Percentiles rank a stretch among this genome's conserved stretches.
phyloP scores from a whole-genome alignment of 2,888 invertebrate genomes.

The Pseudococcus jackbeardsleyi region DNA sequence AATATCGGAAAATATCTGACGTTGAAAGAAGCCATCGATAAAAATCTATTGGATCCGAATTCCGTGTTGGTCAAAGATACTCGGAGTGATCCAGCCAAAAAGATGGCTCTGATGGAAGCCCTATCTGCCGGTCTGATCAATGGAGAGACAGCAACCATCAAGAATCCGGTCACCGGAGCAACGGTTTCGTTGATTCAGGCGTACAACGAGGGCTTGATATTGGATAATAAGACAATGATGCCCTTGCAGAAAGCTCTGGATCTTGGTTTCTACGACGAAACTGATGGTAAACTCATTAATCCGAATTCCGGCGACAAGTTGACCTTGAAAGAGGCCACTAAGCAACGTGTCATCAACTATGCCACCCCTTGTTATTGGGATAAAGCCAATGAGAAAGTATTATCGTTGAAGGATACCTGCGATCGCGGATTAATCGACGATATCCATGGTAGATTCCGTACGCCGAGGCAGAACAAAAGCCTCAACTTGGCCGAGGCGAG shows the following conservation, averaged over 20 bases:
- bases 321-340: conserved; percentile 86
- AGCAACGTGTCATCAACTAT: conserved; percentile 85
- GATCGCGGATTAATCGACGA: conserved; percentile 85
- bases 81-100: conserved; percentile 81
- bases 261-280: conserved; percentile 86
- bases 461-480: conserved; percentile 77
- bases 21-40: conserved; percentile 85
- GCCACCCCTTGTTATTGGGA: conserved; percentile 86
- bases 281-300: conserved; percentile 85
- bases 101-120: conserved; percentile 84
- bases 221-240: conserved; percentile 85
- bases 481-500: conserved; percentile 82
- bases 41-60: conserved; percentile 85
- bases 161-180: conserved; percentile 76
- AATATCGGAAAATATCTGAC: conserved; percentile 83
- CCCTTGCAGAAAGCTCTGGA: conserved; percentile 88
- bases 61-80: conserved; percentile 87
- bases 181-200: conserved; percentile 83
- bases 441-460: conserved; percentile 82
- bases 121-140: conserved; percentile 82
- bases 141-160: conserved; percentile 78
- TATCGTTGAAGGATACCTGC: conserved; percentile 84
- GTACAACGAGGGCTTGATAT: conserved; percentile 82
- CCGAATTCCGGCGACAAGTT: conserved; percentile 83
- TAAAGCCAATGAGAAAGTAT: conserved; percentile 79